These are phyloP conservation scores for Stegodyphus mimosarum DNA, from an alignment of 1,140 invertebrate genomes.

Conservation along the genomic window DNA sequence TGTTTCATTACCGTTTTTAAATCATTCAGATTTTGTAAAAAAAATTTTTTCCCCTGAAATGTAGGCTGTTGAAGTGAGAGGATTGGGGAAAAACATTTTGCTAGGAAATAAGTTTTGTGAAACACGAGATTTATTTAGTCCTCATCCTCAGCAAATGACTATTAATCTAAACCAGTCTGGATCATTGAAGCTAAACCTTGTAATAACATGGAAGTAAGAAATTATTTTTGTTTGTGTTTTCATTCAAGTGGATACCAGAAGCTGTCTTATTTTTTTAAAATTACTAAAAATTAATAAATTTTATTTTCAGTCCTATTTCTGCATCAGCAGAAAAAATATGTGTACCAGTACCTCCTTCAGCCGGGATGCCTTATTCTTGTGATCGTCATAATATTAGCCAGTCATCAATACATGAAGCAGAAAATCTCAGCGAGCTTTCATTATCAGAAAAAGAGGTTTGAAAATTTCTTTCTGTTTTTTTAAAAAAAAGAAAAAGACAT, in stretches of 20 bases:
- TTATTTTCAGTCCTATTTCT: slow-evolving; percentile 29
- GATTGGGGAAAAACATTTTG: slow-evolving; percentile 70
- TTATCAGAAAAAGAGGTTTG: slow-evolving; percentile 19
- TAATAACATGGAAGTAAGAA: slow-evolving; percentile 73
- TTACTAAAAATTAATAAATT: background rate
- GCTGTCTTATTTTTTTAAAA: background rate
- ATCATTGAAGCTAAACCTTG: slow-evolving; percentile 75
- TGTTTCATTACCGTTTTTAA: no score
- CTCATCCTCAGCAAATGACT: slow-evolving; percentile 76
- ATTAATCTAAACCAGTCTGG: slow-evolving; percentile 76
- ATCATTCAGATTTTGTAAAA: no score
- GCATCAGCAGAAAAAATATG: slow-evolving; percentile 4
- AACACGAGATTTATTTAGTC: slow-evolving; percentile 73
- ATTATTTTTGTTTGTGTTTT: background rate
- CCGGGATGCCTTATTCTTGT: slow-evolving; percentile 7
- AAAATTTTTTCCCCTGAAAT: no score
- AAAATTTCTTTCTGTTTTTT: no score
- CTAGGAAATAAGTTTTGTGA: slow-evolving; percentile 76
- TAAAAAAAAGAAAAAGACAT: no score
- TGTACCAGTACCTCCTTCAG: background rate
- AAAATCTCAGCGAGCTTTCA: slow-evolving; percentile 28
- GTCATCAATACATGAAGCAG: slow-evolving; percentile 35
- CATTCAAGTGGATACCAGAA: background rate
- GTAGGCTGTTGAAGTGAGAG: slow-evolving; percentile 70
- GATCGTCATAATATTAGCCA: slow-evolving; percentile 34